Evolutionary conservation across 2,797 vertebrate species (phyloP).

Genomic region (Leuciscus waleckii): DNA sequence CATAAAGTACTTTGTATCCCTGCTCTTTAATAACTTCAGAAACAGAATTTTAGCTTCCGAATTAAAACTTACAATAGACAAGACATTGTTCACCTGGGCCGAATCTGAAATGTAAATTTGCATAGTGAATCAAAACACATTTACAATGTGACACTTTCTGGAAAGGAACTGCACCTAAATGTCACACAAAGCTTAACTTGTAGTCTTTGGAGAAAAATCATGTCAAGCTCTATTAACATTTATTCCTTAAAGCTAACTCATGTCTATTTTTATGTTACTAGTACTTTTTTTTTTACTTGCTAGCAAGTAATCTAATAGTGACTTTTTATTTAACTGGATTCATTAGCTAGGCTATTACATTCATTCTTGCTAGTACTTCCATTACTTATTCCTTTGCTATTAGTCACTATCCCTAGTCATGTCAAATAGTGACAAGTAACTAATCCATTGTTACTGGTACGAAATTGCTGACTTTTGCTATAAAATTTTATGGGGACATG

Average conservation of each 20-base stretch:
- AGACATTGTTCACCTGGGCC: constrained; percentile 32
- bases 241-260: constrained; percentile 8
- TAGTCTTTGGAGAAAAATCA: constrained; percentile 42
- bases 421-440: constrained; percentile 1
- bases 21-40: constrained; percentile 38
- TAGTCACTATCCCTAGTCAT: background rate
- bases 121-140: constrained; percentile 73
- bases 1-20: constrained; percentile 46
- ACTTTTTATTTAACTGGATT: background rate
- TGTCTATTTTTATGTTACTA: background rate
- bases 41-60: constrained; percentile 37
- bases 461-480: background rate
- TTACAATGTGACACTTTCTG: constrained; percentile 61
- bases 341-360: background rate
- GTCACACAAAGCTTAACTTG: constrained; percentile 49
- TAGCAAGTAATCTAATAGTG: constrained; percentile 15
- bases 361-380: background rate
- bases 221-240: constrained; percentile 16
- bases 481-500: background rate
- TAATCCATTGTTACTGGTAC: background rate
- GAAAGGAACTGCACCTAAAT: constrained; percentile 39
- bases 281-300: background rate
- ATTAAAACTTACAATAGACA: constrained; percentile 57
- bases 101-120: constrained; percentile 66
- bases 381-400: background rate